Evolutionary conservation across 2,113 vertebrate species (phyloP).

Genomic region (Ptilonorhynchus violaceus): DNA sequence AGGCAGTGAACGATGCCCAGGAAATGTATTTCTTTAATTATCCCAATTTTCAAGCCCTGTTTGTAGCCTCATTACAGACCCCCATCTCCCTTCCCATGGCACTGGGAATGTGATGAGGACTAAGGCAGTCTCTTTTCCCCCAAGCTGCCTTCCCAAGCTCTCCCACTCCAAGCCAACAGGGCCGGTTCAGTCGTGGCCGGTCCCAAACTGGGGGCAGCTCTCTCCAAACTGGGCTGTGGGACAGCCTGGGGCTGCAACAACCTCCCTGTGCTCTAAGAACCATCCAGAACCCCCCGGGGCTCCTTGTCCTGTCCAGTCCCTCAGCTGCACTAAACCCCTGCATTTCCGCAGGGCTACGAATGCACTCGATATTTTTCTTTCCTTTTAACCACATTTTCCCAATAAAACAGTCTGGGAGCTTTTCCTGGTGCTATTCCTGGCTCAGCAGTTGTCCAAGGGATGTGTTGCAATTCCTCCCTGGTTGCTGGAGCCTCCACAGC

Average conservation of each 20-base stretch:
- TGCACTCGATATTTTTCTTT: neutral
- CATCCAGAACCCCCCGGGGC: neutral
- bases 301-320: neutral
- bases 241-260: neutral
- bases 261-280: neutral
- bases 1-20: neutral
- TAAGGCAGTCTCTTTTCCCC: neutral
- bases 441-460: neutral
- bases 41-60: neutral
- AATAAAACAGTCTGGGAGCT: neutral
- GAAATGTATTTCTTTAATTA: neutral
- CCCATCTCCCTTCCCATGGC: neutral
- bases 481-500: neutral
- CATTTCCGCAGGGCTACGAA: neutral
- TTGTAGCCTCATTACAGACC: neutral
- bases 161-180: neutral
- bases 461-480: neutral
- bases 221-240: neutral
- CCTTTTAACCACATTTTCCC: neutral
- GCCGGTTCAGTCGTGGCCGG: fast-evolving
- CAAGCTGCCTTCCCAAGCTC: neutral
- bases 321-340: neutral
- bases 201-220: neutral
- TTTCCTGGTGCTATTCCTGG: neutral
- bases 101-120: neutral